phyloP scores from a whole-genome alignment of 2,888 invertebrate species.

The Athalia rosae region DNA sequence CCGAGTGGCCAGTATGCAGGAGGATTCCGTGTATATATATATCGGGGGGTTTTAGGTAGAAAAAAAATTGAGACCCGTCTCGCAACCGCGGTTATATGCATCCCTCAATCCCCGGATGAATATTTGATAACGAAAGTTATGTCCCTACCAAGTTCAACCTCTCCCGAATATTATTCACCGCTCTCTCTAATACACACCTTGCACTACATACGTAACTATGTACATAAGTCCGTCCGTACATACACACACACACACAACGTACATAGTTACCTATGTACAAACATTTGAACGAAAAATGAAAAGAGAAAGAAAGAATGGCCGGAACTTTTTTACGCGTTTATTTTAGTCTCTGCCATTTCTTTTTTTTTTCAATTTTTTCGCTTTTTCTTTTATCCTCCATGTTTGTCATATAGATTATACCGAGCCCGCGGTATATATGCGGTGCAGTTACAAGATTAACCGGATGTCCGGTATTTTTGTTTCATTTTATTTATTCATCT shows the following conservation, averaged over 20 bases:
- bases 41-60: constrained; percentile 51
- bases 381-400: neutral
- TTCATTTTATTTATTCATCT: constrained; percentile 8
- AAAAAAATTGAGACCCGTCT: too few species aligned
- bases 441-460: constrained; percentile 26
- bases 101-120: constrained; percentile 62
- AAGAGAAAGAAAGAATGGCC: neutral
- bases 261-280: neutral
- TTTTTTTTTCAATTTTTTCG: too few species aligned
- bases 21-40: constrained; percentile 10
- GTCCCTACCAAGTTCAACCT: constrained; percentile 61
- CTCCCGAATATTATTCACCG: constrained; percentile 29
- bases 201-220: too few species aligned
- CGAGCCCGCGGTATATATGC: neutral
- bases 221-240: neutral
- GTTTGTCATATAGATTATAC: neutral
- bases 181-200: neutral
- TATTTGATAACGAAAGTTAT: constrained; percentile 66
- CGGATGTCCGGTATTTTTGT: constrained; percentile 31
- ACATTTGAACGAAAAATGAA: neutral
- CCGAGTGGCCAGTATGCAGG: too few species aligned
- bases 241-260: neutral
- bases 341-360: neutral
- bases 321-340: too few species aligned
- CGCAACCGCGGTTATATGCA: constrained; percentile 15